Base-by-base conservation (phyloP, 1,140 invertebrate genomes). In the Bombus consobrinus region DNA sequence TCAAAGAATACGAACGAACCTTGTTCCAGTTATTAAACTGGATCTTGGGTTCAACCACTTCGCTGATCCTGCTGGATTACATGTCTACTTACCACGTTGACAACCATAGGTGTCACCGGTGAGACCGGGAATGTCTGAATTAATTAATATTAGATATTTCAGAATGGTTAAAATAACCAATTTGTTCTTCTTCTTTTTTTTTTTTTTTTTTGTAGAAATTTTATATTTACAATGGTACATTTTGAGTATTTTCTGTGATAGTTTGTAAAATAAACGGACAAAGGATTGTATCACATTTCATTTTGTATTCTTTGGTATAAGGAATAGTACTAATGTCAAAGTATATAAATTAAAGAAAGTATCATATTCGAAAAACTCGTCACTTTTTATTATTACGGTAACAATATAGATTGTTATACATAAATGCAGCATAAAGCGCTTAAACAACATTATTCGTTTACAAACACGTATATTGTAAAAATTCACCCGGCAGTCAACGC, bases 11-110 rank as follows among this genome's bases (percentile, higher is more conserved):
- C 68, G 72, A 64, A 53, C 81, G 18, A 80, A 62, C 57, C 64
- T 59, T 41, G 59, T 41, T 81, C 72, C 68, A 73, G 47, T 89
- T 89, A 37, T 9, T 62, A 28, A 34, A 32, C 53, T 81, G 39
- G 57, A 88, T 76, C 47, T 76, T 57, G 22, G 6, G 37, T 59
- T 37, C 74, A 37, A 57, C 28, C 74, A 53, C 34, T 76, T 76
- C 25, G 37, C 25, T 13, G 39, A 75, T 75, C 5, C n/a, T 53
- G 41, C 2, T n/a, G 15, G 41, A n/a, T 47, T 4, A 32, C 9
- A 9, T 22, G 32, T 53, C n/a, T 34, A n/a, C 10, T 43, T 22
- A 28, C 3, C 37, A 62, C 28, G 4, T 62, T 62, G 59, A 62
- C 28, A n/a, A 62, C 59, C 12, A 62, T 13, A 13, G 28, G 59